phyloP scores from a whole-genome alignment of 2,797 vertebrate genomes.

The Alauda arvensis region DNA sequence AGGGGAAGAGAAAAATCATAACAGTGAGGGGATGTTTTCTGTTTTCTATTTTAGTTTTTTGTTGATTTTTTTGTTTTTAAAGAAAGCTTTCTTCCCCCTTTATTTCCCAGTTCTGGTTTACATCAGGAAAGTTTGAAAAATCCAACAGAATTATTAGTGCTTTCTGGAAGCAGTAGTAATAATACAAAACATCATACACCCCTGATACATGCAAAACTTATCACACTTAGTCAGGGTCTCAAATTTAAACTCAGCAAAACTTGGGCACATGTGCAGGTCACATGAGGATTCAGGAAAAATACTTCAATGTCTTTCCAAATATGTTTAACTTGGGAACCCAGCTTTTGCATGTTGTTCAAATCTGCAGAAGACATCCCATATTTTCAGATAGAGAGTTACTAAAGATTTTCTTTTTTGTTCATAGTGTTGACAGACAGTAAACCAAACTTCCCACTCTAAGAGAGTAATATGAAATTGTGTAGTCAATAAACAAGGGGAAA shows the following conservation, averaged over 20 bases:
- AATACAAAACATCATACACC: neutral
- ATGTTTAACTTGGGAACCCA: neutral
- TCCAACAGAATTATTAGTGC: neutral
- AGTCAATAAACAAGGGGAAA: neutral
- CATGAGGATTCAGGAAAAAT: neutral
- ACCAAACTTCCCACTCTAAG: neutral
- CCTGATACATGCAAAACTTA: neutral
- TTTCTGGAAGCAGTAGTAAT: neutral
- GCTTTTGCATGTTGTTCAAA: neutral
- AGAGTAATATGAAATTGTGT: neutral
- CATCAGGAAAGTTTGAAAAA: neutral
- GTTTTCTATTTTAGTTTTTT: neutral
- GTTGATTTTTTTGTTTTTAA: neutral
- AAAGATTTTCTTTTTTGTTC: neutral
- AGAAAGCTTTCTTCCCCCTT: neutral
- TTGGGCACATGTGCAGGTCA: neutral
- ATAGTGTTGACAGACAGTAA: neutral
- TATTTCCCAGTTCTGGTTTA: neutral
- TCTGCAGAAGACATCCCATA: rapidly evolving
- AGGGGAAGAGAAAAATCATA: neutral
- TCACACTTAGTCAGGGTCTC: neutral
- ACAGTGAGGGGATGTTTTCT: rapidly evolving
- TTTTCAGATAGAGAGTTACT: neutral
- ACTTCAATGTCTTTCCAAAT: neutral
- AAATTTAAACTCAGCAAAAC: neutral